Conservation (phyloP, 2,113 vertebrate genomes). For the Nothocercus julius region DNA sequence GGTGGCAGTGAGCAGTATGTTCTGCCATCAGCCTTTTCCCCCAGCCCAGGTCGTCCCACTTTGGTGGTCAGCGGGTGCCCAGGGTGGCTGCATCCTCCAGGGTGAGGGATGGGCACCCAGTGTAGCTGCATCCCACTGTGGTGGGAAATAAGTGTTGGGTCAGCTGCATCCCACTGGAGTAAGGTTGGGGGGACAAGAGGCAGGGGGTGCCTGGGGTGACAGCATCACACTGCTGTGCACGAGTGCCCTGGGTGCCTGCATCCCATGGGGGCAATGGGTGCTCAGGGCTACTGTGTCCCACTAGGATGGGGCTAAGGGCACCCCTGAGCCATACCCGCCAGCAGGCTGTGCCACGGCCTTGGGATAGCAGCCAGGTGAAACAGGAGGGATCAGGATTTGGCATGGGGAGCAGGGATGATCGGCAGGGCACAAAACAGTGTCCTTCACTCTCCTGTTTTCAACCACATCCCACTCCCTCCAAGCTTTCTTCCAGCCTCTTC, state of each 20-base stretch:
- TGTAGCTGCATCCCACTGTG: fast-evolving
- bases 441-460: fast-evolving
- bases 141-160: fast-evolving
- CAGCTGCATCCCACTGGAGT: not conserved
- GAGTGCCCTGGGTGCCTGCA: no score
- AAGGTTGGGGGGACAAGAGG: not conserved
- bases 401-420: not conserved
- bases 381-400: not conserved
- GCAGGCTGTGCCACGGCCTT: not conserved
- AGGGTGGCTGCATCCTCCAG: not conserved
- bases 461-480: not conserved
- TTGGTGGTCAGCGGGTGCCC: no score
- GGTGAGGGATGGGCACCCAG: no score
- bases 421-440: not conserved
- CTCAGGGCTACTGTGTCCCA: no score
- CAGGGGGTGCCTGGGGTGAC: not conserved
- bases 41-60: no score
- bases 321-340: not conserved
- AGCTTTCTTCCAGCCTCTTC: not conserved
- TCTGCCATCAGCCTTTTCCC: not conserved
- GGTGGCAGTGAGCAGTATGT: not conserved
- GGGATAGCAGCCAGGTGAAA: not conserved
- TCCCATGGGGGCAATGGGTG: no score
- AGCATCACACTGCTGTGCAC: no score
- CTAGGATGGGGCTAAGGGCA: fast-evolving